These are phyloP conservation scores for Heliconius hewitsoni DNA, from an alignment of 1,140 invertebrate species.

Conservation along the genomic window DNA sequence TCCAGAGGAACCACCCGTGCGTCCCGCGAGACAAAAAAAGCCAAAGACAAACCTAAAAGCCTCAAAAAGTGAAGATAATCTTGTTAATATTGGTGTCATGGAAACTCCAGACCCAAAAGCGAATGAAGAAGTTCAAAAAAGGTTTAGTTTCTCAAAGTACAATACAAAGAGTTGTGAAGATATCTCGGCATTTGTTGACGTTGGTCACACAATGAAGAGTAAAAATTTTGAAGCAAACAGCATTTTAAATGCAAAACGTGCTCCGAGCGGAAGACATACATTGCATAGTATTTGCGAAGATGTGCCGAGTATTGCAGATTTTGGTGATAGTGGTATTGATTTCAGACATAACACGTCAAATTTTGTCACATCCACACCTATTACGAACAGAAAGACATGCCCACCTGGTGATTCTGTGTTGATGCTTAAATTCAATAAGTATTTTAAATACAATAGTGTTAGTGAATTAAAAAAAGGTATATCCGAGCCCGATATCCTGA, in stretches of 20 bases:
- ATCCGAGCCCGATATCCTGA: conserved; percentile 70
- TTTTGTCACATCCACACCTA: conserved; percentile 69
- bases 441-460: conserved; percentile 54
- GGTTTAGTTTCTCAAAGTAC: conserved; percentile 63
- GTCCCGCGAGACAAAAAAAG: conserved; percentile 66
- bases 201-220: conserved; percentile 61
- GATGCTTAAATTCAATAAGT: conserved; percentile 64
- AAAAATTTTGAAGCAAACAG: conserved; percentile 70
- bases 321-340: conserved; percentile 64
- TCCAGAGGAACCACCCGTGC: conserved; percentile 52
- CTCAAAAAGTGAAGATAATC: conserved; percentile 72
- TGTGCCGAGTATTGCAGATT: conserved; percentile 47
- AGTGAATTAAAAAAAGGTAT: conserved; percentile 66
- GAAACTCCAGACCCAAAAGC: conserved; percentile 52
- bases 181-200: conserved; percentile 67
- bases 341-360: conserved; percentile 46
- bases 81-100: conserved; percentile 59
- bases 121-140: conserved; percentile 38
- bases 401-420: conserved; percentile 57
- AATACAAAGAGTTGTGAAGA: conserved; percentile 73
- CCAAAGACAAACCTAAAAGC: conserved; percentile 54
- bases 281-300: conserved; percentile 69
- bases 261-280: conserved; percentile 46
- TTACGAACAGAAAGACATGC: conserved; percentile 67
- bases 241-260: conserved; percentile 64